Evolutionary conservation across 1,140 invertebrate species (phyloP).

Genomic region (Andrena cerasifolii): DNA sequence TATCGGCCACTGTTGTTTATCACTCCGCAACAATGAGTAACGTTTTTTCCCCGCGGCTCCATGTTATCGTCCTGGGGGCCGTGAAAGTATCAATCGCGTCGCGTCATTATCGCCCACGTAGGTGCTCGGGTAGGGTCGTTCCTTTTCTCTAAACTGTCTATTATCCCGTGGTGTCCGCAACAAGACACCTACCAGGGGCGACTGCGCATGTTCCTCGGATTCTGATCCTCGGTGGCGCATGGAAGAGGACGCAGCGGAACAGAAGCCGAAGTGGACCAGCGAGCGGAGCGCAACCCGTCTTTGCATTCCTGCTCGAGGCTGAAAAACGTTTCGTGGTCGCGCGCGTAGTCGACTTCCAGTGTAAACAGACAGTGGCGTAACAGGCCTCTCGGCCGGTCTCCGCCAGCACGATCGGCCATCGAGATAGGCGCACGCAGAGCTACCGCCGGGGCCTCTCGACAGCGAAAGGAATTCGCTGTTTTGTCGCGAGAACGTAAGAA

Average conservation of each 20-base stretch:
- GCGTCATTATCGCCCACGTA: slow-evolving; percentile 41
- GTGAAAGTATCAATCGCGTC: slow-evolving; percentile 39
- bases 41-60: background rate
- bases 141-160: slow-evolving; percentile 1
- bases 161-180: slow-evolving; percentile 23
- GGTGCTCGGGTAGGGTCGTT: slow-evolving; percentile 1
- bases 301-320: slow-evolving; percentile 45
- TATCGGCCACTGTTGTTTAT: slow-evolving; percentile 7
- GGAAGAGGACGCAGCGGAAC: too few relatives aligned
- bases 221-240: slow-evolving; percentile 55
- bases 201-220: slow-evolving; percentile 23
- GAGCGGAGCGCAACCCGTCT: too few relatives aligned
- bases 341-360: slow-evolving; percentile 74
- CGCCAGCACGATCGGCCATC: slow-evolving; percentile 76
- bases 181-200: background rate
- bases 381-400: slow-evolving; percentile 74
- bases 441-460: slow-evolving; percentile 63
- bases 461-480: slow-evolving; percentile 80
- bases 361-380: slow-evolving; percentile 80
- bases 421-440: slow-evolving; percentile 74
- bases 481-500: slow-evolving; percentile 77
- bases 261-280: too few relatives aligned
- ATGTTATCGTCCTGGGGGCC: background rate
- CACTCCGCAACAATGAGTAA: background rate
- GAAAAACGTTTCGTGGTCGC: slow-evolving; percentile 70